Evolutionary conservation across 2,888 invertebrate species (phyloP).

Genomic region (Zygaena filipendulae): DNA sequence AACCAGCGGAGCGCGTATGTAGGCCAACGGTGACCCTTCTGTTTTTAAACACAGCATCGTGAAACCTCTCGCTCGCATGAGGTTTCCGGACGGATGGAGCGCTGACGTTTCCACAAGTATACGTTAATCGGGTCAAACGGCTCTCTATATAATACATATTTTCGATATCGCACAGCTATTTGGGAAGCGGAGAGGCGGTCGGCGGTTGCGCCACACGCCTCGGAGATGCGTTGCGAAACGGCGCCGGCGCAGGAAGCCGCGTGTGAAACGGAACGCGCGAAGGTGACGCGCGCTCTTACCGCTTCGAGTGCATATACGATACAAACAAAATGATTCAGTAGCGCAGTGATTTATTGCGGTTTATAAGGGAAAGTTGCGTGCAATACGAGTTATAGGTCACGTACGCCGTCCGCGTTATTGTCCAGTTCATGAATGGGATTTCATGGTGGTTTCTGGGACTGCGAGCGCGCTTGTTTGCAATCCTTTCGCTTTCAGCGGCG

Average conservation of each 20-base stretch:
- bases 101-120: slow-evolving; percentile 45
- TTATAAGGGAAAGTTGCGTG: not conserved
- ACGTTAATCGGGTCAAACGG: too few species aligned
- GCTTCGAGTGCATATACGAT: slow-evolving; percentile 6
- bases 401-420: too few species aligned
- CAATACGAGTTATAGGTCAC: slow-evolving; percentile 37
- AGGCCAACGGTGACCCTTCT: slow-evolving; percentile 41
- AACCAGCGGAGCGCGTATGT: slow-evolving; percentile 56
- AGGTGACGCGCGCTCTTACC: slow-evolving; percentile 36
- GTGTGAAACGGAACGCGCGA: slow-evolving; percentile 34
- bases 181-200: slow-evolving; percentile 33
- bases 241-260: slow-evolving; percentile 37
- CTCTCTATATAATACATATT: too few species aligned
- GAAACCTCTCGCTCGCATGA: slow-evolving; percentile 29
- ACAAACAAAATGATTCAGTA: slow-evolving; percentile 3
- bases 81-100: slow-evolving; percentile 59
- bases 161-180: too few species aligned
- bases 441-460: slow-evolving; percentile 38
- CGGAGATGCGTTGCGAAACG: slow-evolving; percentile 30
- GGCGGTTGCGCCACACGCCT: slow-evolving; percentile 30
- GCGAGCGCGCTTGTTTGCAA: slow-evolving; percentile 17
- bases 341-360: slow-evolving; percentile 5
- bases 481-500: slow-evolving; percentile 63
- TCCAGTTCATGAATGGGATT: slow-evolving; percentile 8
- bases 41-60: slow-evolving; percentile 50